These are phyloP conservation scores for Drosophila punjabiensis DNA, from an alignment of 1,140 invertebrate species.

Conservation along the genomic window DNA sequence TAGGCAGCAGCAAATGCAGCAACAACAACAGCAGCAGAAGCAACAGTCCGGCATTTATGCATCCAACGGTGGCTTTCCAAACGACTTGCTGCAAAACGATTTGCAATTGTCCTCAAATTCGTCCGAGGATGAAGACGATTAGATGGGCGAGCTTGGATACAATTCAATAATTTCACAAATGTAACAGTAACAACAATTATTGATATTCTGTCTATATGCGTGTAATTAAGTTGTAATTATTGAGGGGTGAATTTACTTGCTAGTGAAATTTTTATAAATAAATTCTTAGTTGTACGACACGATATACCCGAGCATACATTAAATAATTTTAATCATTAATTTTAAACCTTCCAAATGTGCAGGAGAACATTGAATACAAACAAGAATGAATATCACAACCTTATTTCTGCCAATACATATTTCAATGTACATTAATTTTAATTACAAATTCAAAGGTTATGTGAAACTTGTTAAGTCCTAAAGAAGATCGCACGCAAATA, in stretches of 20 bases:
- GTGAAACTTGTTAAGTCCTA: constrained; percentile 65
- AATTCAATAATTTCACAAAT: constrained; percentile 44
- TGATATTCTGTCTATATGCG: constrained; percentile 71
- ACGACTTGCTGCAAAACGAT: constrained; percentile 89
- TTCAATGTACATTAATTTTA: constrained; percentile 66
- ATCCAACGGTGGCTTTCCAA: constrained; percentile 86
- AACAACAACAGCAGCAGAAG: constrained; percentile 40
- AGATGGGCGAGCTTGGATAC: constrained; percentile 41
- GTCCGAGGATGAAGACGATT: constrained; percentile 83
- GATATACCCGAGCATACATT: constrained; percentile 54
- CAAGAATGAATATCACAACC: constrained; percentile 24
- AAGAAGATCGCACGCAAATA: constrained; percentile 48
- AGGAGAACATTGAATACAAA: constrained; percentile 59
- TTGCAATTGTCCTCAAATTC: constrained; percentile 88
- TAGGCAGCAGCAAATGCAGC: constrained; percentile 26
- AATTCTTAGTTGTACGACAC: constrained; percentile 68
- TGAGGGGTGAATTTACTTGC: constrained; percentile 79
- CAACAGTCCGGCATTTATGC: constrained; percentile 73
- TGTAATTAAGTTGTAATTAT: constrained; percentile 75
- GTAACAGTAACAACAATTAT: constrained; percentile 46
- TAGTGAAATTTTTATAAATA: constrained; percentile 82
- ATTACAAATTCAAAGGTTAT: constrained; percentile 63
- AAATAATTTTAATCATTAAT: constrained; percentile 66
- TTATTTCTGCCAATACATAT: constrained; percentile 62
- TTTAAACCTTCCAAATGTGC: constrained; percentile 65